These are phyloP conservation scores for Hololepta plana DNA, from an alignment of 2,888 invertebrate species.

Conservation along the genomic window DNA sequence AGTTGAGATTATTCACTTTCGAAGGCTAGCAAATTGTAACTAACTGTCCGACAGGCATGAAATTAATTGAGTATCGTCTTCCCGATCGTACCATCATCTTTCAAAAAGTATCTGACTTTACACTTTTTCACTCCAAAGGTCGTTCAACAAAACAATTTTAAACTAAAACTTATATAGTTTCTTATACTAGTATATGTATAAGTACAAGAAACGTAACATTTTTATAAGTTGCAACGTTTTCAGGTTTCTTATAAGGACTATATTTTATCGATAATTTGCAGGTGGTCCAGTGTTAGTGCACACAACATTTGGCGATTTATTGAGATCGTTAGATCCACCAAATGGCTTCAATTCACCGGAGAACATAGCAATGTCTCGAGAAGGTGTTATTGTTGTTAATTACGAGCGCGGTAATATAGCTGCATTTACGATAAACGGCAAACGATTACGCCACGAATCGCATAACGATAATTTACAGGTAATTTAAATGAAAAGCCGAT, in stretches of 20 bases:
- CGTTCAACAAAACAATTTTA: too few species aligned
- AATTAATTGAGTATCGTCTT: too few species aligned
- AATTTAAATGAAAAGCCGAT: constrained; percentile 12
- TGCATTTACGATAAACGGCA: constrained; percentile 88
- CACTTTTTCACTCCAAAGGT: too few species aligned
- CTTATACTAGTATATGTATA: too few species aligned
- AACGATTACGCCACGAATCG: constrained; percentile 71
- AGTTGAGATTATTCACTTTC: too few species aligned
- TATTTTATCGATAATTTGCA: constrained; percentile 19
- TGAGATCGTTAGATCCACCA: constrained; percentile 77
- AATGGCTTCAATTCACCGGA: constrained; percentile 58
- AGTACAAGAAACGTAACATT: too few species aligned
- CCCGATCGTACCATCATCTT: too few species aligned
- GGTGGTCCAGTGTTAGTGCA: constrained; percentile 95
- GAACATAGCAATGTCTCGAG: constrained; percentile 85
- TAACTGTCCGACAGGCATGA: too few species aligned
- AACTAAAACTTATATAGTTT: too few species aligned
- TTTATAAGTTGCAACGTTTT: too few species aligned
- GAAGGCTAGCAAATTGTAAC: too few species aligned
- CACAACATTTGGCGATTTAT: constrained; percentile 91
- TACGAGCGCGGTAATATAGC: constrained; percentile 86
- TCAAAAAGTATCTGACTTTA: not conserved
- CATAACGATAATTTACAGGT: constrained; percentile 94
- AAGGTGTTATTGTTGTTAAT: constrained; percentile 89
- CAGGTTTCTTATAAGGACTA: too few species aligned